Evolutionary conservation across 2,888 invertebrate genomes (phyloP).

Genomic region (Unio pictorum): DNA sequence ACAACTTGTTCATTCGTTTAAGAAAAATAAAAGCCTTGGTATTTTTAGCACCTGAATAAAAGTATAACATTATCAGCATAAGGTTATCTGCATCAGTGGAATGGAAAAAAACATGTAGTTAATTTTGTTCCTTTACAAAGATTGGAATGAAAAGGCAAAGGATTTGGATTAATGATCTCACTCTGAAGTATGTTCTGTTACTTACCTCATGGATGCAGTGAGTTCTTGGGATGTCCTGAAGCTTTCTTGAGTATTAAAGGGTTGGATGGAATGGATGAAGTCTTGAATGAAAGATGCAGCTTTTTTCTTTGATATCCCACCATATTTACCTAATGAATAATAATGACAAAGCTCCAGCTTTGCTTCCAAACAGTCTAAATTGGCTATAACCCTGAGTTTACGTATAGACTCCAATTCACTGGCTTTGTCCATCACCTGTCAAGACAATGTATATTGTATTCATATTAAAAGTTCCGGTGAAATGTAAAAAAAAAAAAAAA

Average conservation of each 20-base stretch:
- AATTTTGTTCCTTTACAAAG: no score
- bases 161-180: no score
- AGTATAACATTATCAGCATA: no score
- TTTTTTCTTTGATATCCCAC: constrained; percentile 54
- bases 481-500: no score
- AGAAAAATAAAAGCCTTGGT: no score
- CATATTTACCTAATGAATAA: constrained; percentile 58
- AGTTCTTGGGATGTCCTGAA: constrained; percentile 56
- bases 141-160: no score
- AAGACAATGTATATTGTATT: constrained; percentile 6
- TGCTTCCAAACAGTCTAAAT: constrained; percentile 50
- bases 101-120: no score
- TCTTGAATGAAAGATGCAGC: constrained; percentile 56
- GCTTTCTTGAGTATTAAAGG: constrained; percentile 54
- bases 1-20: no score
- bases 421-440: constrained; percentile 48
- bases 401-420: constrained; percentile 60
- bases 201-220: constrained; percentile 66
- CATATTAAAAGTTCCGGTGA: no score
- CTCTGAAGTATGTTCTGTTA: background rate
- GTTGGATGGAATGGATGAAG: constrained; percentile 60
- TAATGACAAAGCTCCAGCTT: constrained; percentile 57
- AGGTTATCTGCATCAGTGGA: no score
- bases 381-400: constrained; percentile 60
- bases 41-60: no score